Evolutionary conservation across 2,797 vertebrate genomes (phyloP), one percentile per base, ranked within the genome.

Genomic region (Adelosebastes latens): DNA sequence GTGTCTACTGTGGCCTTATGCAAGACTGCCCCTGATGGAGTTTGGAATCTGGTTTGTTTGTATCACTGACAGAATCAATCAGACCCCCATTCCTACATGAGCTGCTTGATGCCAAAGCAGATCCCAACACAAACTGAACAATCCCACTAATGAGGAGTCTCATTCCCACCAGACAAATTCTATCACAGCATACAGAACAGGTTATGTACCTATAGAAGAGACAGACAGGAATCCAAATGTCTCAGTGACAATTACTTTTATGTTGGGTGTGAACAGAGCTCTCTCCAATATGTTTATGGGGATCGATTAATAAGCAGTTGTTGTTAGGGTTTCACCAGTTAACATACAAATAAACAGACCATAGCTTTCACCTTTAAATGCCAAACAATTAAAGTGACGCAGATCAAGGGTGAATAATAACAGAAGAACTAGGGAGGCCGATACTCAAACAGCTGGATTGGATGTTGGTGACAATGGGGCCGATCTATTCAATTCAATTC

Each of bases 31-130:
- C 32, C 76, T 79, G 39, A 60, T 46, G 46, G 75, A 78, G 77
- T 90, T 79, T 72, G 67, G 75, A 87, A 75, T 58, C 42, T 22
- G 25, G 52, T 75, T 82, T 74, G 84, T 91, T 92, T 86, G 85
- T 53, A 64, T 85, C 56, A 70, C 58, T 39, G 77, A 85, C 75
- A 76, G 64, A 89, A 79, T 88, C 66, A 75, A 85, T 87, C 70
- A 80, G 42, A 2, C 27, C 36, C 49, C 53, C 20, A 16, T 39
- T 65, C 9, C 27, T 82, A 67, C 67, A 79, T 69, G 64, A 63
- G 56, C 63, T 2, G 60, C 61, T 58, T 42, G 11, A 79, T 61
- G 67, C 55, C 46, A 32, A 59, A 58, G 36, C 61, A 62, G 46
- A 60, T 76, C 67, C 12, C 16, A 24, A 72, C 62, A 70, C 24